Percentiles rank a stretch among this genome's conserved stretches.
Evolutionary conservation across 2,888 invertebrate species (phyloP).

Genomic region (Drosophila anomelani): DNA sequence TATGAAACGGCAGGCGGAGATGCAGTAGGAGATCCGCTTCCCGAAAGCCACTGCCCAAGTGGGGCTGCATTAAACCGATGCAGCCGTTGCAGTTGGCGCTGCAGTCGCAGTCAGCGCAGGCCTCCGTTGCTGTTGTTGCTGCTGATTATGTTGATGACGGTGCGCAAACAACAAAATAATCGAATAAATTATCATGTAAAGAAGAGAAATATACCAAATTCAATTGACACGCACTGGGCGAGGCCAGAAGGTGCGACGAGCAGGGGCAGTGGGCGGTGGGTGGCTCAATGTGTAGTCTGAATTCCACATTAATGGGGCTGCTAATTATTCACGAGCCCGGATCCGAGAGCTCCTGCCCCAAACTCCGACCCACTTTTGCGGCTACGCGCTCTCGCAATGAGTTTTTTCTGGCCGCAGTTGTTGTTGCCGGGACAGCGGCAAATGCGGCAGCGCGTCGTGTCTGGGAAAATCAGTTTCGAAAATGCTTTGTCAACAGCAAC

Average conservation of each 20-base stretch:
- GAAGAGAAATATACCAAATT: constrained; percentile 34
- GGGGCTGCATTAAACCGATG: constrained; percentile 43
- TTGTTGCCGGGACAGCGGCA: constrained; percentile 45
- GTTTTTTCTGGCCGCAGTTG: constrained; percentile 51
- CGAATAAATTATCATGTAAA: constrained; percentile 63
- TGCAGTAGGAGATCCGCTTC: constrained; percentile 15
- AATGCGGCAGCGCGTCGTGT: constrained; percentile 50
- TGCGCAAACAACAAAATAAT: constrained; percentile 56
- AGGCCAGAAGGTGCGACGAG: background rate
- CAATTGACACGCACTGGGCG: constrained; percentile 43
- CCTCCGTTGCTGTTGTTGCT: constrained; percentile 46
- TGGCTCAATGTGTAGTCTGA: constrained; percentile 8
- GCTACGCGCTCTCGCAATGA: constrained; percentile 65
- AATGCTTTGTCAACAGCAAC: constrained; percentile 83
- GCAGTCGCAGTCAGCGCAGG: constrained; percentile 40
- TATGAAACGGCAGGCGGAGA: constrained; percentile 52
- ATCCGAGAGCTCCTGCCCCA: constrained; percentile 11
- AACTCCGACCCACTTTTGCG: constrained; percentile 52
- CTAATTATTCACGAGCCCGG: constrained; percentile 69
- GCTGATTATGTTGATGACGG: constrained; percentile 70
- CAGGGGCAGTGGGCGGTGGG: constrained; percentile 2
- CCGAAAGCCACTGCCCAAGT: background rate
- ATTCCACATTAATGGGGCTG: constrained; percentile 67
- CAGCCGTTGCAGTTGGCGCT: constrained; percentile 11
- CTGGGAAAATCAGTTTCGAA: constrained; percentile 79